Conservation (phyloP, 2,797 vertebrate species). For the Gallinago stenura region DNA sequence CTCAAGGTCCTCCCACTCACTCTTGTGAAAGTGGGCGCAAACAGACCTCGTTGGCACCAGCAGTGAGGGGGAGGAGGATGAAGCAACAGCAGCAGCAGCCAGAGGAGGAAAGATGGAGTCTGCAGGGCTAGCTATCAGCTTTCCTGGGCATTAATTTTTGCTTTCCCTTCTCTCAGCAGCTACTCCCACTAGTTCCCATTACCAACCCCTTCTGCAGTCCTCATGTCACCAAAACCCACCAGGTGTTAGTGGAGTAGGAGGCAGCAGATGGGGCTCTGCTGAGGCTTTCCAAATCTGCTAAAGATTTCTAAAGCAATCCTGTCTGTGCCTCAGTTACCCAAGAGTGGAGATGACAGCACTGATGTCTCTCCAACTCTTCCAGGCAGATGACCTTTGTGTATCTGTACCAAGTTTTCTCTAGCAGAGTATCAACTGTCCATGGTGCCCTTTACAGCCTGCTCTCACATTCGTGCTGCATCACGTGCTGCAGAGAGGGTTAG, state of each 20-base stretch:
- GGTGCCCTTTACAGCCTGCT: not conserved
- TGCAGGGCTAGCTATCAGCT: not conserved
- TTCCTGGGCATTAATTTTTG: not conserved
- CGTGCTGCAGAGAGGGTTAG: not conserved
- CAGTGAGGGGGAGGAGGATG: not conserved
- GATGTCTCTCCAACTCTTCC: not conserved
- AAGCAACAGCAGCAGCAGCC: not conserved
- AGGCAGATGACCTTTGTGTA: not conserved
- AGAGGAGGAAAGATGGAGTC: not conserved
- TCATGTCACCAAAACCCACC: not conserved
- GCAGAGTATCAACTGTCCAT: not conserved
- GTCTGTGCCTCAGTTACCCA: not conserved
- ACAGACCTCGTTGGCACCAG: not conserved
- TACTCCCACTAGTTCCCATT: not conserved
- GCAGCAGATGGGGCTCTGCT: not conserved
- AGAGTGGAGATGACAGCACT: not conserved
- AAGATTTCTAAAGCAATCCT: not conserved
- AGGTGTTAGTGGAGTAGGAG: not conserved
- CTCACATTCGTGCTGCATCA: not conserved
- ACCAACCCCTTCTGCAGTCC: not conserved
- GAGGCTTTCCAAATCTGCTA: not conserved
- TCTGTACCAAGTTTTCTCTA: not conserved
- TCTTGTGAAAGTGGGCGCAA: conserved; percentile 13
- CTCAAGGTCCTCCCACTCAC: not conserved
- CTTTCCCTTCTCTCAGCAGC: not conserved